Conservation (phyloP, 2,888 invertebrate genomes). For the Chromoteleia sp. region DNA sequence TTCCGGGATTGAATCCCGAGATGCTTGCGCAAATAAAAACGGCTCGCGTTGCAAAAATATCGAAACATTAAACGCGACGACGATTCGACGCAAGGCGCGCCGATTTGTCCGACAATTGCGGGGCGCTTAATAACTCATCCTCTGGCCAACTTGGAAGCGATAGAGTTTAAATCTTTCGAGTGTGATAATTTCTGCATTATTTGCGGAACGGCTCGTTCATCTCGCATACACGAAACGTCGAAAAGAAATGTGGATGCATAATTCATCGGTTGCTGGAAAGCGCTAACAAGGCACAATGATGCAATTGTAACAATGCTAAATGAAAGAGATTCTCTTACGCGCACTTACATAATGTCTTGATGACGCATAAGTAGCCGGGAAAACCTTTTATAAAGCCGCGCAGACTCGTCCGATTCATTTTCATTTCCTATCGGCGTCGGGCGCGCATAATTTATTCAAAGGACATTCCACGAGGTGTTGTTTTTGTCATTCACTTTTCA, state of each 20-base stretch:
- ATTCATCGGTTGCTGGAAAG: constrained; percentile 60
- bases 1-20: not conserved
- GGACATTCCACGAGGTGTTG: constrained; percentile 23
- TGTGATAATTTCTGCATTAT: constrained; percentile 44
- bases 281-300: constrained; percentile 65
- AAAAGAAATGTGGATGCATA: constrained; percentile 65
- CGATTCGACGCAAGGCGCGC: not conserved
- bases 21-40: not conserved
- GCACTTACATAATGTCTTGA: constrained; percentile 63
- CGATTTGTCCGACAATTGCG: not conserved
- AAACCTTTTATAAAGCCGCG: constrained; percentile 44
- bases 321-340: constrained; percentile 59
- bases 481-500: constrained; percentile 26
- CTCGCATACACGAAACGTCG: constrained; percentile 37
- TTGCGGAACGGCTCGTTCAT: constrained; percentile 46
- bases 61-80: not conserved
- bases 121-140: constrained; percentile 19
- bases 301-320: constrained; percentile 65
- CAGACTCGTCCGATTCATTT: constrained; percentile 49
- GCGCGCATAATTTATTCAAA: constrained; percentile 56
- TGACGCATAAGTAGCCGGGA: constrained; percentile 56
- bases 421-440: constrained; percentile 39
- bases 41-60: not conserved
- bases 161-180: constrained; percentile 26
- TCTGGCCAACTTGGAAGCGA: constrained; percentile 13